phyloP scores from a whole-genome alignment of 2,888 invertebrate species.

The Rhodophaea formosa region DNA sequence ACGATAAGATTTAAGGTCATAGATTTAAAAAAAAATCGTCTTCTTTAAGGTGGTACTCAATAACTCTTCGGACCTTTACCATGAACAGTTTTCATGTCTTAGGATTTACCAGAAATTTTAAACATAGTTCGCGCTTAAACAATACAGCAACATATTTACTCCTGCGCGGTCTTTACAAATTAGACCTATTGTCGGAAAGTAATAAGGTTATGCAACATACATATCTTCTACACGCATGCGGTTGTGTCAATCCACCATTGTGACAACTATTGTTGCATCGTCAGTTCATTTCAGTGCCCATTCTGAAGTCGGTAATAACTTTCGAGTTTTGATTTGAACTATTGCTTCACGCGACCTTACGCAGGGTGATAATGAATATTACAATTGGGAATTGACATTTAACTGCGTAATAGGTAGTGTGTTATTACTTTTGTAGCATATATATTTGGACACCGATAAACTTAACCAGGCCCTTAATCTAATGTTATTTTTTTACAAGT shows the following conservation, averaged over 20 bases:
- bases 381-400: neutral
- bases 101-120: too few species aligned
- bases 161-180: constrained; percentile 1
- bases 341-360: neutral
- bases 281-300: constrained; percentile 14
- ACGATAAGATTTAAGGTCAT: too few species aligned
- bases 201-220: constrained; percentile 17
- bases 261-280: constrained; percentile 21
- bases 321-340: constrained; percentile 3
- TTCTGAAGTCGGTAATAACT: constrained; percentile 9
- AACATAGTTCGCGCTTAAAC: neutral
- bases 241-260: constrained; percentile 20
- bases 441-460: too few species aligned
- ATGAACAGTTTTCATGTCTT: too few species aligned
- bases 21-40: too few species aligned
- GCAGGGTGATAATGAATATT: neutral
- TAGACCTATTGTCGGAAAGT: constrained; percentile 12
- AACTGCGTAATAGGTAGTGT: neutral
- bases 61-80: too few species aligned
- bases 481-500: too few species aligned
- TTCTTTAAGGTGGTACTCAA: too few species aligned
- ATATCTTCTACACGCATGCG: constrained; percentile 18
- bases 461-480: too few species aligned
- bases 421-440: neutral
- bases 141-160: neutral